Percentiles rank a stretch among this genome's conserved stretches.
These are phyloP conservation scores for Piprites chloris DNA, from an alignment of 2,113 vertebrate species.

Conservation along the genomic window DNA sequence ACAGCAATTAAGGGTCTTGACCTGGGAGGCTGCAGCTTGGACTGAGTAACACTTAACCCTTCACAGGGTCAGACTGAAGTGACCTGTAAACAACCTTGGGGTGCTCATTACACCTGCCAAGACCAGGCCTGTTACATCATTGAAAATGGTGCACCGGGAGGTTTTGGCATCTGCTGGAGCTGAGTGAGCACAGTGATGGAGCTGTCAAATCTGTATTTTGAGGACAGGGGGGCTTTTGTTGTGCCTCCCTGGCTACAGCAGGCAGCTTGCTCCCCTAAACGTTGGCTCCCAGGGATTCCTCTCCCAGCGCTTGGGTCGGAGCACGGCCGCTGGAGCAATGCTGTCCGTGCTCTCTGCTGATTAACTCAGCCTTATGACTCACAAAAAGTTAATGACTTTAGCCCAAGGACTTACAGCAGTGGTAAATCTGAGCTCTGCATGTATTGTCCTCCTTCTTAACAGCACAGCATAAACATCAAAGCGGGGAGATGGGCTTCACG, in stretches of 20 bases:
- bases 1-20: conserved; percentile 31
- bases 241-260: background rate
- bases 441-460: background rate
- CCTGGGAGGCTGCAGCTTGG: background rate
- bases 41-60: background rate
- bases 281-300: background rate
- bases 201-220: background rate
- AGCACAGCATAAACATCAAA: background rate
- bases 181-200: accelerated
- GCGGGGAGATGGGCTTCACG: background rate
- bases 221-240: background rate
- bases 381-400: background rate
- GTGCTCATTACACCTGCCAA: background rate
- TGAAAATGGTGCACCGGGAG: accelerated
- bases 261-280: background rate
- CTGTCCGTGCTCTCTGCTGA: background rate
- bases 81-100: background rate
- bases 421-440: background rate
- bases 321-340: background rate
- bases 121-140: background rate
- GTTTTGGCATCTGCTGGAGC: background rate
- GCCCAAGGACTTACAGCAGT: background rate
- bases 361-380: background rate
- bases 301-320: background rate
- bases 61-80: background rate